Base-by-base conservation (phyloP, 1,140 invertebrate species). In the Psilanteris sp. region DNA sequence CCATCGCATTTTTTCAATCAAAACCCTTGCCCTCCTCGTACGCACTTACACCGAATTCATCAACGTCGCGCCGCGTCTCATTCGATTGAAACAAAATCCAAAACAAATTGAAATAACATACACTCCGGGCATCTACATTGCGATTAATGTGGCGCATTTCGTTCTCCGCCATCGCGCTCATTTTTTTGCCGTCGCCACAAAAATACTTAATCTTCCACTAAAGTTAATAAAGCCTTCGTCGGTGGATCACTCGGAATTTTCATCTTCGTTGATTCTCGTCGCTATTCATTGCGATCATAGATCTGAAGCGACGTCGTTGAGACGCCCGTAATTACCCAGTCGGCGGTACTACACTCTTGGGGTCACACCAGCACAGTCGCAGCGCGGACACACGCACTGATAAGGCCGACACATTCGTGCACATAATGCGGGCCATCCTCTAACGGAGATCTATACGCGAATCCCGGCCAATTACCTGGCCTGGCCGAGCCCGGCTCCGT, bases 271-370 rank as follows among this genome's bases (percentile, higher is more conserved):
- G 32, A 48, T 20, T 57, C 16, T 66, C 50, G 67, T 41, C 36
- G 32, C 70, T 66, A 83, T 83, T 79, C 76, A 81, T 81, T 77
- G 79, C 79, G 72, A 80, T 79, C 84, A 62, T 80, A 82, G 81
- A 84, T 83, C 72, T 81, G 81, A 75, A 81, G 37, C 48, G 79
- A 79, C 72, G 72, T 71, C 71, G 68, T 14, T 20, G 39, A 78
- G 81, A 79, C 48, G 64, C 54, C 46, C 50, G 84, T 85, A 85
- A 86, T 86, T 86, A 86, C 80, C 78, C 77, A 55, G 61, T 46
- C 57, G 32, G 1, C 50, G 62, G 39, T 75, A 83, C 75, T 81
- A 77, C 79, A 84, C 80, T 84, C 82, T n/a, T 39, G 83, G 79
- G 79, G 44, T 70, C 48, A 72, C 76, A 34, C 41, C 48, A 24